phyloP scores from a whole-genome alignment of 2,888 invertebrate species.

The Mycalesis mineus region DNA sequence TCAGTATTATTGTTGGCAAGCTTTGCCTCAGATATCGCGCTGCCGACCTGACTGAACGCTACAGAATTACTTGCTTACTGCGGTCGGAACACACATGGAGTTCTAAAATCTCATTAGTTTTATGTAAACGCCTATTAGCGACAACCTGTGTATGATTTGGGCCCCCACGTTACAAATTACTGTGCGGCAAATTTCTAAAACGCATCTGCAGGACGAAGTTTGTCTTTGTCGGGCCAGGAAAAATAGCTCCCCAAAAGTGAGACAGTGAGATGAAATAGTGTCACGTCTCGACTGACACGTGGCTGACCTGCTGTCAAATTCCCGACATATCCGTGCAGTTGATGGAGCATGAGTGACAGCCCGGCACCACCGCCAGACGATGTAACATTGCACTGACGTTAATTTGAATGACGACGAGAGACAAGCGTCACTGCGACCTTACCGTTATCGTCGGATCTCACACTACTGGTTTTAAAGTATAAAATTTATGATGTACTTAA shows the following conservation, averaged over 20 bases:
- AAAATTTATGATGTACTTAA: conserved; percentile 62
- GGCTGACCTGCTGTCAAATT: conserved; percentile 74
- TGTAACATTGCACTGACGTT: conserved; percentile 72
- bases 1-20: conserved; percentile 64
- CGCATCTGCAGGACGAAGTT: conserved; percentile 49
- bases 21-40: conserved; percentile 42
- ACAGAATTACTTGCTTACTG: conserved; percentile 61
- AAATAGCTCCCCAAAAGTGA: conserved; percentile 59
- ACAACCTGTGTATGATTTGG: conserved; percentile 71
- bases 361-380: conserved; percentile 54
- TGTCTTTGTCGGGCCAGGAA: conserved; percentile 66
- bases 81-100: conserved; percentile 67
- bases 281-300: conserved; percentile 69
- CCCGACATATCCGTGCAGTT: conserved; percentile 71
- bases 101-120: conserved; percentile 63
- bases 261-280: conserved; percentile 67
- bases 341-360: conserved; percentile 78
- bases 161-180: conserved; percentile 64
- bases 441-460: conserved; percentile 62
- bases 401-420: conserved; percentile 60
- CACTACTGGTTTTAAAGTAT: conserved; percentile 55
- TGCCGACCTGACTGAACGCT: conserved; percentile 51
- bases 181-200: conserved; percentile 45
- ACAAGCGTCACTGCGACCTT: conserved; percentile 57
- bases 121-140: conserved; percentile 73